Percentiles rank a stretch among this genome's conserved stretches.
Evolutionary conservation across 2,797 vertebrate genomes (phyloP).

Genomic region (Eleutherodactylus coqui): DNA sequence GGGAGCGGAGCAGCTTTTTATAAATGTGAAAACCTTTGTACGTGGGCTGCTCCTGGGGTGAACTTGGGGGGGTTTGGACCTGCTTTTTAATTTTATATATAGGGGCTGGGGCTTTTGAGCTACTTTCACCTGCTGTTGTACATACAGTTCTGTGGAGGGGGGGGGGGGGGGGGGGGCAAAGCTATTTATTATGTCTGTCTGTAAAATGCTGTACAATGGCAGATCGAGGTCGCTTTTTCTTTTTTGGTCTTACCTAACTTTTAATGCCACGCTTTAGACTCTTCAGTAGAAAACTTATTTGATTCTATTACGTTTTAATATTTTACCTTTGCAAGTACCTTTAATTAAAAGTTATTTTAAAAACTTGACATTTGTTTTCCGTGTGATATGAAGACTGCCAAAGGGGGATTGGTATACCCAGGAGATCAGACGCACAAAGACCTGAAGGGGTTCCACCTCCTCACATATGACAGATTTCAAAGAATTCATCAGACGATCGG

Average conservation of each 20-base stretch:
- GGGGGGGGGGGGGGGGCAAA: conserved; percentile 79
- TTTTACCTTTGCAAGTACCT: conserved; percentile 89
- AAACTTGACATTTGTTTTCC: conserved; percentile 58
- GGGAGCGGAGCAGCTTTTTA: conserved; percentile 54
- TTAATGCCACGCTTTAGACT: conserved; percentile 84
- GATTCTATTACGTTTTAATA: conserved; percentile 87
- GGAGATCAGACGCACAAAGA: no score
- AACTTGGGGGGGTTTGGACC: conserved; percentile 67
- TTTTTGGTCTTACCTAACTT: conserved; percentile 79
- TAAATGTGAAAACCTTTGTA: conserved; percentile 68
- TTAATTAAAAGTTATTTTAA: conserved; percentile 87
- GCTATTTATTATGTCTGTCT: conserved; percentile 90
- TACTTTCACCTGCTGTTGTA: conserved; percentile 86
- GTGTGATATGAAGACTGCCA: not conserved
- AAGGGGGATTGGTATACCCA: no score
- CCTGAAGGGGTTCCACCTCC: no score
- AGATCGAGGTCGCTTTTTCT: conserved; percentile 80
- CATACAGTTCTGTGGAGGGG: conserved; percentile 84
- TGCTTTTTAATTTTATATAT: conserved; percentile 65
- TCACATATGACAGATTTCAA: no score
- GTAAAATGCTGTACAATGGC: conserved; percentile 85
- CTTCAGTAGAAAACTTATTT: conserved; percentile 84
- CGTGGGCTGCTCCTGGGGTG: conserved; percentile 70
- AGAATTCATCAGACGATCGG: no score
- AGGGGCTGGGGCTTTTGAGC: conserved; percentile 71